Percentiles rank a stretch among this genome's conserved stretches.
phyloP scores from a whole-genome alignment of 1,140 invertebrate genomes.

The Drosophila kanapiae region DNA sequence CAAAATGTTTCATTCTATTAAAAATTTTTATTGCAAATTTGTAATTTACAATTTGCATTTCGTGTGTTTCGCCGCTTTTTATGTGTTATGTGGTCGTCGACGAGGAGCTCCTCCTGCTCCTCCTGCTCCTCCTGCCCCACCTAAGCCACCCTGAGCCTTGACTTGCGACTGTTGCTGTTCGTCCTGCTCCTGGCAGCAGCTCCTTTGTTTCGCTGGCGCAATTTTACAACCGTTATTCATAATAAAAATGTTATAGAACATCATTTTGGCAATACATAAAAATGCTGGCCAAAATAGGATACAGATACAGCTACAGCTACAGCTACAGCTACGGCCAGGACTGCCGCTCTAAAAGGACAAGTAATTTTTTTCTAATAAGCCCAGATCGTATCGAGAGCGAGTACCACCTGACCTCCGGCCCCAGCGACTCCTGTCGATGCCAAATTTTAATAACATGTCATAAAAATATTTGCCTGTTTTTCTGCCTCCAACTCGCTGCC shows the following conservation, averaged over 20 bases:
- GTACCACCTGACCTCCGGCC: conserved; percentile 25
- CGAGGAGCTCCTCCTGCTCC: background rate
- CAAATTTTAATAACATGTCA: conserved; percentile 84
- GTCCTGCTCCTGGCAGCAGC: background rate
- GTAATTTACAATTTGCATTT: conserved; percentile 85
- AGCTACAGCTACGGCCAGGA: background rate
- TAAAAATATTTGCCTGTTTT: conserved; percentile 73
- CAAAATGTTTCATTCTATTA: conserved; percentile 85
- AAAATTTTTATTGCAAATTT: conserved; percentile 85
- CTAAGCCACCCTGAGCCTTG: conserved; percentile 37
- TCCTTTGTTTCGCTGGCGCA: conserved; percentile 56
- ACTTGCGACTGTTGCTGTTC: conserved; percentile 69
- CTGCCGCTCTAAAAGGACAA: background rate
- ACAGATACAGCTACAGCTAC: conserved; percentile 9
- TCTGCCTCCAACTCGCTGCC: no score
- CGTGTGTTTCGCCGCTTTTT: conserved; percentile 61
- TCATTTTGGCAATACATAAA: conserved; percentile 84
- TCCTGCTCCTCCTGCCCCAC: background rate
- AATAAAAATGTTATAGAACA: conserved; percentile 85
- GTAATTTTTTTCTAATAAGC: conserved; percentile 84
- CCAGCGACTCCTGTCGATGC: conserved; percentile 36
- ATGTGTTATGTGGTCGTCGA: conserved; percentile 49
- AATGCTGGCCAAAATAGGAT: conserved; percentile 67
- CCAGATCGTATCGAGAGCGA: conserved; percentile 27
- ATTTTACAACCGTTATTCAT: conserved; percentile 85